Conservation (phyloP, 37 sponge, comb jelly and placozoan species). For the Chondrilla cf. caribensis region DNA sequence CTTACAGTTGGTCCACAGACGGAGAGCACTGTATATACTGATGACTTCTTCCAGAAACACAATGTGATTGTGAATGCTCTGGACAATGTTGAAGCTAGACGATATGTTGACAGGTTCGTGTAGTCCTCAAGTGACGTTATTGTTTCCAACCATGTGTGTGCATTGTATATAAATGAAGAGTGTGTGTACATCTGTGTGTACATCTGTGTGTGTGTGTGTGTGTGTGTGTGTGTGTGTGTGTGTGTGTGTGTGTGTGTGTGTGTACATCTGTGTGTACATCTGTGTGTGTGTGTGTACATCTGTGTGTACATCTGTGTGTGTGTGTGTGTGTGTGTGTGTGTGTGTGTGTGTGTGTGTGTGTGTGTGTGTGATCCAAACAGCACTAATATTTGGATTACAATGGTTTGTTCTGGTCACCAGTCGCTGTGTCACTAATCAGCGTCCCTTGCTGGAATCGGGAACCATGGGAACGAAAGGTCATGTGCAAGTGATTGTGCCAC, state of each 20-base stretch:
- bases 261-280: no score
- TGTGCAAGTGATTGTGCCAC: conserved; percentile 91
- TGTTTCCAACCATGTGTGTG: background rate
- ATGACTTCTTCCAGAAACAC: conserved; percentile 75
- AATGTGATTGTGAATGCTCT: conserved; percentile 87
- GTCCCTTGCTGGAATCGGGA: conserved; percentile 91
- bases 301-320: no score
- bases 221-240: background rate
- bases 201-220: no score
- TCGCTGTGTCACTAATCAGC: conserved; percentile 90
- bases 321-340: no score
- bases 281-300: no score
- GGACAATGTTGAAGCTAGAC: conserved; percentile 95
- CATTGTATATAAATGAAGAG: conserved; percentile 20
- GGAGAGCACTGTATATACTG: conserved; percentile 69
- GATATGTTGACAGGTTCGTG: conserved; percentile 89
- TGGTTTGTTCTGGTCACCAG: conserved; percentile 7
- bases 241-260: no score
- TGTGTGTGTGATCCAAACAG: no score
- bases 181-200: no score
- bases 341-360: no score
- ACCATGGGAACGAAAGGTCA: conserved; percentile 94
- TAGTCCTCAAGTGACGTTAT: no score
- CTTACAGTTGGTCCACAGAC: conserved; percentile 61
- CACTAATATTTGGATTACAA: background rate